phyloP scores from a whole-genome alignment of 2,113 vertebrate genomes.

The Pardalotus punctatus region DNA sequence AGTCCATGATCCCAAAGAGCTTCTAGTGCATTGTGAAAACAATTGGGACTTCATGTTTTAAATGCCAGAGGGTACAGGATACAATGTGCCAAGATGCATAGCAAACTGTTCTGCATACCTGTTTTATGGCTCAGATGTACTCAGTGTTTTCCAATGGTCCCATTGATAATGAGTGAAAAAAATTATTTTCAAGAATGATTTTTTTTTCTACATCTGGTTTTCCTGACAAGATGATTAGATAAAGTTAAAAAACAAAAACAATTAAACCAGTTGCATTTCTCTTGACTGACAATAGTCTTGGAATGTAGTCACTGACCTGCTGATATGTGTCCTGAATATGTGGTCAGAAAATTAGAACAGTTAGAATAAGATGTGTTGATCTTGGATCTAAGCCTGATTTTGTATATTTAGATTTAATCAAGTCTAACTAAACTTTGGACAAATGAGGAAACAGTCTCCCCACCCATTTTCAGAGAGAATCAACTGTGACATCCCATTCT shows the following conservation, averaged over 20 bases:
- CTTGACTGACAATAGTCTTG: background rate
- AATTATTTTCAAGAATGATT: background rate
- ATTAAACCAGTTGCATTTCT: background rate
- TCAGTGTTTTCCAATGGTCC: background rate
- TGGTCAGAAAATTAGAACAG: background rate
- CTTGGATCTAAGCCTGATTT: slow-evolving; percentile 22
- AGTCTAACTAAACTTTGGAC: background rate
- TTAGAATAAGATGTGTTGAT: background rate
- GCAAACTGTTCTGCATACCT: background rate
- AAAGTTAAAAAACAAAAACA: background rate
- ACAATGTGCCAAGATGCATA: background rate
- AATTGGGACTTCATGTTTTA: background rate
- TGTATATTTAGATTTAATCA: slow-evolving; percentile 6
- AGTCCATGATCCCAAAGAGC: fast-evolving
- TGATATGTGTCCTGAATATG: background rate
- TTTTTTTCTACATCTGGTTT: background rate
- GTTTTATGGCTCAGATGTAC: background rate
- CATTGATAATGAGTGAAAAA: background rate
- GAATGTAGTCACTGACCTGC: background rate
- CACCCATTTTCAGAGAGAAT: background rate
- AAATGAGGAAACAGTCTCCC: background rate
- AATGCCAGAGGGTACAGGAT: background rate
- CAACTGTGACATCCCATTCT: background rate
- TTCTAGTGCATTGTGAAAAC: background rate
- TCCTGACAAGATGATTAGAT: background rate